Evolutionary conservation across 92 coral and sea anemone genomes (phyloP), one percentile per base, ranked within the genome.

Genomic region (Palythoa heliodiscus): DNA sequence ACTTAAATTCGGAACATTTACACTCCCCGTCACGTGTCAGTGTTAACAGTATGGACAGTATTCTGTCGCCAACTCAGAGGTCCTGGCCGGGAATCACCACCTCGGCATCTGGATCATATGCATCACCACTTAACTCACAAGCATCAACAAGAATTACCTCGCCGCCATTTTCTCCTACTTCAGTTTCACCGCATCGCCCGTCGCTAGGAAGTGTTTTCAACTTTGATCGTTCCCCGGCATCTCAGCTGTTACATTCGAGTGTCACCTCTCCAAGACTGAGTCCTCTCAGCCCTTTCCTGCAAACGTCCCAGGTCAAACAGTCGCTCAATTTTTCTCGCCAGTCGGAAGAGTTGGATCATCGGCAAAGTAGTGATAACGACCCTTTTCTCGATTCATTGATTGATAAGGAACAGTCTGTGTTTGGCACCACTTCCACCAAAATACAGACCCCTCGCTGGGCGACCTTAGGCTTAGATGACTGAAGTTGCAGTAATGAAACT

Each of bases 151-250:
- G 98, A 88, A 82, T 96, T 60, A 91, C 91, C 29, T 92, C 98
- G 29, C 94, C 95, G 24, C 95, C 98, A 0, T 96, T 96, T 69
- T 96, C 98, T 1, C 97, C 95, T 25, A 78, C 97, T 3, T 93
- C 98, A 11, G 77, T 95, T 29, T 93, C 98, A n/a, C 93, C 99
- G 2, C 99, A 94, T 16, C 93, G 95, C 73, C 86, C 98, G 5
- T 39, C 98, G 1, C 87, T 91, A 15, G 94, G 95, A 23, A 94
- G 88, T 70, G 94, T 95, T 10, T 96, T 96, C 84, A 95, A 93
- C 16, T 96, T 96, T 83, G 99, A 96, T 71, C 93, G 98, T 11
- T 87, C 98, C n/a, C 84, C 73, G 0, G 11, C 54, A 19, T 71
- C 98, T 17, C 98, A 89, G 67, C 91, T 95, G 38, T 93, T 92